A percentile compares a stretch with the other conserved stretches of the same genome.
Conservation (phyloP, 2,113 vertebrate species). For the Dascyllus trimaculatus region DNA sequence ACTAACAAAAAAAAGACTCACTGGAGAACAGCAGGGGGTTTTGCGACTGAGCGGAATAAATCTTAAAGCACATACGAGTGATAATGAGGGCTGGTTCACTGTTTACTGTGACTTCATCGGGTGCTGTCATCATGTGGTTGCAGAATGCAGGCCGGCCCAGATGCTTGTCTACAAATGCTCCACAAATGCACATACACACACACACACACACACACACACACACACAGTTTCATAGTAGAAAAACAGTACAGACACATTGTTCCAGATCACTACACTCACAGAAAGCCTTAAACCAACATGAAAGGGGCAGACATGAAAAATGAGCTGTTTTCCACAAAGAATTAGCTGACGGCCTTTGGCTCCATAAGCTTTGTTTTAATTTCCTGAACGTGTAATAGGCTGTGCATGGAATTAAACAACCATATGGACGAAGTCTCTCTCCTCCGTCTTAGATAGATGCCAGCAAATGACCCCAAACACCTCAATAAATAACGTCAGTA, state of each 20-base stretch:
- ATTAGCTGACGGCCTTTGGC: conserved; percentile 69
- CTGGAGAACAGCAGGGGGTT: conserved; percentile 50
- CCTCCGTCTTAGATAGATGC: conserved; percentile 54
- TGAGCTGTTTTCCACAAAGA: conserved; percentile 64
- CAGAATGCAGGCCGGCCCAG: conserved; percentile 57
- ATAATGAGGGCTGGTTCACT: conserved; percentile 76
- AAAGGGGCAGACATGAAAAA: conserved; percentile 70
- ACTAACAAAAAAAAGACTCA: conserved; percentile 59
- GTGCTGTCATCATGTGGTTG: conserved; percentile 78
- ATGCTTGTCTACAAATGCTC: conserved; percentile 70
- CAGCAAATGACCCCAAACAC: conserved; percentile 65
- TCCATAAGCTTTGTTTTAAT: conserved; percentile 74
- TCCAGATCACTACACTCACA: conserved; percentile 49
- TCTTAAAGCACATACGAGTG: conserved; percentile 69
- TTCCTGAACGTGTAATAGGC: conserved; percentile 76
- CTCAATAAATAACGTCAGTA: conserved; percentile 65
- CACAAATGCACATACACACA: conserved; percentile 17
- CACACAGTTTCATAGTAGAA: background rate
- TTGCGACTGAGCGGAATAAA: conserved; percentile 62
- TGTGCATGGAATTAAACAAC: conserved; percentile 70
- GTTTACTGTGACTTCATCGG: conserved; percentile 80
- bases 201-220: conserved; percentile 1
- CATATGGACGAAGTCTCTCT: conserved; percentile 59
- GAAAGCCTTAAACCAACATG: conserved; percentile 56
- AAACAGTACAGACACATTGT: conserved; percentile 40